phyloP scores from a whole-genome alignment of 2,888 invertebrate species.

The Drosophila robusta region DNA sequence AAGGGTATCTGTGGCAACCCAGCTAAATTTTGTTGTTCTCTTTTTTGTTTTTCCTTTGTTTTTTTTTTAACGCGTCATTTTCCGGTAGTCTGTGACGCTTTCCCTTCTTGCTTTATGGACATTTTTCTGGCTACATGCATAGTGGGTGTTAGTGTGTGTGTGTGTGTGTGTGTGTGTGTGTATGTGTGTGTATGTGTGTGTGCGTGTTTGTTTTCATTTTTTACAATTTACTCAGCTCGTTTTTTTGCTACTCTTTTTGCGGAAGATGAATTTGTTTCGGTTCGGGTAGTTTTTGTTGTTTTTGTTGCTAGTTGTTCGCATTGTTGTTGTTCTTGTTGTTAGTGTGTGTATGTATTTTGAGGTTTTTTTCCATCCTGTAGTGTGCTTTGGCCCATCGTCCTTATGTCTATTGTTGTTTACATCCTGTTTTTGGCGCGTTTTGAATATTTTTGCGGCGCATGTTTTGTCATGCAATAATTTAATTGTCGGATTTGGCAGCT shows the following conservation, averaged over 20 bases:
- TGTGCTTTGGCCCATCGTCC: constrained; percentile 20
- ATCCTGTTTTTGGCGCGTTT: constrained; percentile 79
- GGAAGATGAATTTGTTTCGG: constrained; percentile 66
- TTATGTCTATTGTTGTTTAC: constrained; percentile 64
- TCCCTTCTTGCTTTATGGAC: constrained; percentile 35
- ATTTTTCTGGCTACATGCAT: constrained; percentile 26
- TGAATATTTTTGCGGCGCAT: constrained; percentile 79
- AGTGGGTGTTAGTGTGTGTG: constrained; percentile 1
- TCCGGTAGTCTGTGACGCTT: constrained; percentile 45
- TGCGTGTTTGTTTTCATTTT: constrained; percentile 20
- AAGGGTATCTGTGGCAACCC: constrained; percentile 1
- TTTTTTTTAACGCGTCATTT: constrained; percentile 47
- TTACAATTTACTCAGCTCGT: constrained; percentile 27
- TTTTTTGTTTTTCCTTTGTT: not conserved
- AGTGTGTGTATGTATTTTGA: constrained; percentile 38
- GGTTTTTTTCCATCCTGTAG: constrained; percentile 43
- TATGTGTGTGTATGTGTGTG: constrained; percentile 15
- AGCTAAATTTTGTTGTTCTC: not conserved
- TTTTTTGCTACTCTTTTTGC: constrained; percentile 35
- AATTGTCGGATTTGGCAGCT: constrained; percentile 81
- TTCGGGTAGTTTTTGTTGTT: constrained; percentile 26
- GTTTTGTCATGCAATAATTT: constrained; percentile 81
- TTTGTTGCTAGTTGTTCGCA: constrained; percentile 19
- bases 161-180: constrained; percentile 21
- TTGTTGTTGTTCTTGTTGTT: constrained; percentile 29